Evolutionary conservation across 92 coral and sea anemone species (phyloP).

Genomic region (Porites lobata): DNA sequence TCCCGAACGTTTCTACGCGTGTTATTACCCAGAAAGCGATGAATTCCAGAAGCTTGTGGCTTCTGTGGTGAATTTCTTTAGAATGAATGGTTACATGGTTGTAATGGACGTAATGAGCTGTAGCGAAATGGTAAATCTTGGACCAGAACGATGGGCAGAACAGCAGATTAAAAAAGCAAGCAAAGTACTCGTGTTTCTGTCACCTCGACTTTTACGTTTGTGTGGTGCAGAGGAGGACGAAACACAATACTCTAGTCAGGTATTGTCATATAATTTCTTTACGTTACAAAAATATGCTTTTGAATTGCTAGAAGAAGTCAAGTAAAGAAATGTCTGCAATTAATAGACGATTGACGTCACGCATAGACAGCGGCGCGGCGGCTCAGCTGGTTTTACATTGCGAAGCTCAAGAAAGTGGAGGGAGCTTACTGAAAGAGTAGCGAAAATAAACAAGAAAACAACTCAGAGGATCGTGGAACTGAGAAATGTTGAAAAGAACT

Average conservation of each 20-base stretch:
- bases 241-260: constrained; percentile 8
- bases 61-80: constrained; percentile 31
- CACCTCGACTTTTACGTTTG: constrained; percentile 46
- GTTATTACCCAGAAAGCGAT: constrained; percentile 35
- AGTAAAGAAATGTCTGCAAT: no score
- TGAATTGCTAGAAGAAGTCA: no score
- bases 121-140: constrained; percentile 24
- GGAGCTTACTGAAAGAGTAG: no score
- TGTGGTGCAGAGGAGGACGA: constrained; percentile 8
- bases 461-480: no score
- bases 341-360: no score
- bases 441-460: no score
- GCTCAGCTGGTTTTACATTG: no score
- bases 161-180: constrained; percentile 45
- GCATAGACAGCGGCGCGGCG: no score
- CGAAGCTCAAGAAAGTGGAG: no score
- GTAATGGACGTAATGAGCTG: constrained; percentile 45
- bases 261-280: not conserved
- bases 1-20: constrained; percentile 42
- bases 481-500: no score
- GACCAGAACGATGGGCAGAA: constrained; percentile 58
- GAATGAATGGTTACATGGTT: constrained; percentile 36
- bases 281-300: no score
- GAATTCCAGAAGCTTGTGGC: constrained; percentile 6
- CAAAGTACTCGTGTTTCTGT: constrained; percentile 47